A percentile compares a stretch with the other conserved stretches of the same genome.
phyloP scores from a whole-genome alignment of 2,113 vertebrate genomes.

The Seriola dumerili region DNA sequence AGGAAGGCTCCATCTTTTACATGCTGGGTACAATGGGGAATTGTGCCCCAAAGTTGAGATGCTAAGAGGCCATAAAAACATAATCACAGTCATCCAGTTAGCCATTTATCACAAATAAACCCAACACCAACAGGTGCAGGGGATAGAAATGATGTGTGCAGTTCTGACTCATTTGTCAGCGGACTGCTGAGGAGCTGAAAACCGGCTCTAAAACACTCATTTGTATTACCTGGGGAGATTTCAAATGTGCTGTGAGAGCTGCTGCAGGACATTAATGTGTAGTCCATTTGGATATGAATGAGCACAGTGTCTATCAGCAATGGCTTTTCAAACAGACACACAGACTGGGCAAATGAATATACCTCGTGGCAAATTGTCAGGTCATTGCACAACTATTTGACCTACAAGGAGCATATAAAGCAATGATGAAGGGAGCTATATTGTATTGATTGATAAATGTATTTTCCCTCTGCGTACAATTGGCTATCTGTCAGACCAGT shows the following conservation, averaged over 20 bases:
- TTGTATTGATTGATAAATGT: constrained; percentile 84
- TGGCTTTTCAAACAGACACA: constrained; percentile 36
- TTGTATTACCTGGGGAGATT: constrained; percentile 58
- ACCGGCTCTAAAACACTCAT: constrained; percentile 29
- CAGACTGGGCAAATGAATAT: constrained; percentile 63
- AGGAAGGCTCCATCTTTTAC: constrained; percentile 51
- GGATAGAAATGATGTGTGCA: constrained; percentile 42
- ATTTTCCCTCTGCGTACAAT: constrained; percentile 79
- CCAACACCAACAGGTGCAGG: constrained; percentile 50
- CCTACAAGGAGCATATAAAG: constrained; percentile 76
- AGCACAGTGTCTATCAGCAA: constrained; percentile 47
- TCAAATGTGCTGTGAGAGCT: constrained; percentile 51
- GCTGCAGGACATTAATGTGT: constrained; percentile 58
- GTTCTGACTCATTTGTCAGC: constrained; percentile 66
- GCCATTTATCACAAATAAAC: constrained; percentile 61
- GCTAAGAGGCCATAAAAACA: constrained; percentile 58
- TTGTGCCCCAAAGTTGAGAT: constrained; percentile 52
- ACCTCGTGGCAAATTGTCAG: constrained; percentile 75
- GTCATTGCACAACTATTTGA: constrained; percentile 78
- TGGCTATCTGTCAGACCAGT: constrained; percentile 82
- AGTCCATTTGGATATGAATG: constrained; percentile 63
- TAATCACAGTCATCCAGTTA: constrained; percentile 49
- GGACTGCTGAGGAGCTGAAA: constrained; percentile 63
- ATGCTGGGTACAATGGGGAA: constrained; percentile 25
- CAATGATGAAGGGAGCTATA: constrained; percentile 68